phyloP scores from a whole-genome alignment of 2,888 invertebrate species.

The Agelastica alni region DNA sequence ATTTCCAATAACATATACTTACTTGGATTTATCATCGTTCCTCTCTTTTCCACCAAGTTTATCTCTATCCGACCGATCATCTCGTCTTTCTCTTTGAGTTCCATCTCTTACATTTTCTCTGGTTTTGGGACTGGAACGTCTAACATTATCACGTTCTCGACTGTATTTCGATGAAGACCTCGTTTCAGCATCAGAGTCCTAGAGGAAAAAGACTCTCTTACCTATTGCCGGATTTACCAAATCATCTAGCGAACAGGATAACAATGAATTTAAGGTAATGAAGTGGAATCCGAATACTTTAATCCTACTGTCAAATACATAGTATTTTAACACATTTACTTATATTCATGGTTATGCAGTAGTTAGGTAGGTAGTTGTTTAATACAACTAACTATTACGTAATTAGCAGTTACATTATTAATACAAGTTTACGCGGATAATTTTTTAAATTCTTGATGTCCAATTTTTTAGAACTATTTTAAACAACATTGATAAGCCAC shows the following conservation, averaged over 20 bases:
- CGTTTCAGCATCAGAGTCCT: conserved; percentile 50
- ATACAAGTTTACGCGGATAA: too few species aligned
- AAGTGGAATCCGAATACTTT: conserved; percentile 13
- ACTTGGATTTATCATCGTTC: conserved; percentile 25
- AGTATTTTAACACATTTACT: too few species aligned
- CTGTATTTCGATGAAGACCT: conserved; percentile 24
- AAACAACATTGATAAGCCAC: too few species aligned
- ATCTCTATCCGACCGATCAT: conserved; percentile 27
- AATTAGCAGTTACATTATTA: too few species aligned
- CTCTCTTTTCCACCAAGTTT: conserved; percentile 29
- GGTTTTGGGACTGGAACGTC: conserved; percentile 24
- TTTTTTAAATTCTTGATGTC: too few species aligned
- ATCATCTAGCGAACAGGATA: conserved; percentile 32
- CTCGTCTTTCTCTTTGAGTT: conserved; percentile 20
- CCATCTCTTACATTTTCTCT: conserved; percentile 30
- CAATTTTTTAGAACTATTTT: too few species aligned
- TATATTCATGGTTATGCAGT: too few species aligned
- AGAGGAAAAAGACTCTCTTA: conserved; percentile 52
- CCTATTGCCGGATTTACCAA: conserved; percentile 43
- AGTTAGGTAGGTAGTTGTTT: too few species aligned
- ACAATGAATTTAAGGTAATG: conserved; percentile 21
- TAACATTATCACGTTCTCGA: conserved; percentile 19
- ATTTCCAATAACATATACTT: too few species aligned
- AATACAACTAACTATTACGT: too few species aligned
- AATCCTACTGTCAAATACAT: too few species aligned